phyloP scores from a whole-genome alignment of 1,140 invertebrate genomes.

The Cydia amplana region DNA sequence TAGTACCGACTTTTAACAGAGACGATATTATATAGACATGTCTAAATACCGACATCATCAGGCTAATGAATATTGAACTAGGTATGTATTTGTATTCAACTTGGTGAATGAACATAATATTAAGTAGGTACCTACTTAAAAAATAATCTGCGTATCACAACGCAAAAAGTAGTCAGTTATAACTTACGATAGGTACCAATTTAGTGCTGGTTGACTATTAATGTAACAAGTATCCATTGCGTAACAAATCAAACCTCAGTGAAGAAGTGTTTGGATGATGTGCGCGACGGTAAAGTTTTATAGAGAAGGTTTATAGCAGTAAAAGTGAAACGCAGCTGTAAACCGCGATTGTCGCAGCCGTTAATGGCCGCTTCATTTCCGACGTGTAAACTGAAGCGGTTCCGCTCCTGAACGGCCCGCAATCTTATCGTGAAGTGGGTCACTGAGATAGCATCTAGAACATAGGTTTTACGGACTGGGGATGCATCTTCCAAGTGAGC shows the following conservation, averaged over 20 bases:
- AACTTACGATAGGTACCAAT: too few relatives aligned
- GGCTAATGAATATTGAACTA: too few relatives aligned
- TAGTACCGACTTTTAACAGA: too few relatives aligned
- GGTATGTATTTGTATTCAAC: too few relatives aligned
- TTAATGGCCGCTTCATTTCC: constrained; percentile 37
- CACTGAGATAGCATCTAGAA: background rate
- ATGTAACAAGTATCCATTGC: background rate
- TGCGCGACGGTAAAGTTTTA: constrained; percentile 53
- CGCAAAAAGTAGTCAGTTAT: too few relatives aligned
- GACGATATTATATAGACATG: too few relatives aligned
- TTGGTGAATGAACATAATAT: too few relatives aligned
- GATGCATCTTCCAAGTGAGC: background rate
- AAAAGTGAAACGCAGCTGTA: constrained; percentile 63
- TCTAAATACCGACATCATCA: too few relatives aligned
- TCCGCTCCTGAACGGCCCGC: constrained; percentile 2
- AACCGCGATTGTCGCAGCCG: constrained; percentile 57
- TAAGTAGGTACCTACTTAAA: too few relatives aligned
- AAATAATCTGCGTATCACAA: too few relatives aligned
- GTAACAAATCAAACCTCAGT: constrained; percentile 17
- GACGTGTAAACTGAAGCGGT: constrained; percentile 31
- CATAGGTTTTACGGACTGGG: background rate
- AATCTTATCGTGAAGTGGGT: constrained; percentile 10
- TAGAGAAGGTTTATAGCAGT: constrained; percentile 59
- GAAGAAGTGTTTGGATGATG: constrained; percentile 32
- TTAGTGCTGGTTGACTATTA: background rate